Percentiles rank a stretch among this genome's conserved stretches.
Evolutionary conservation across 2,888 invertebrate genomes (phyloP).

Genomic region (Amphipyra berbera): DNA sequence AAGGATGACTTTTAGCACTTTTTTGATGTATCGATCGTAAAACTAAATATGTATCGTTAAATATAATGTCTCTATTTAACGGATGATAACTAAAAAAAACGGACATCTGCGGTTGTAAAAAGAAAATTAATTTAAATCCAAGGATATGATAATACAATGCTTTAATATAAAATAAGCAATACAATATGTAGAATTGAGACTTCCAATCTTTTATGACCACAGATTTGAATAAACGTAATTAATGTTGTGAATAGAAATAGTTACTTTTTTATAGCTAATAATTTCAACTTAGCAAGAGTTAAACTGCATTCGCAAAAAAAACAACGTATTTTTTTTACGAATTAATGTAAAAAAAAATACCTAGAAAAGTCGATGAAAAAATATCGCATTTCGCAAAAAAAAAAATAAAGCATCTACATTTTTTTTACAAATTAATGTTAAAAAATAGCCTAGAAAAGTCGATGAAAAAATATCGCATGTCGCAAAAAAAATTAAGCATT

Average conservation of each 20-base stretch:
- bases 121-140: slow-evolving; percentile 53
- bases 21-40: slow-evolving; percentile 82
- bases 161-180: slow-evolving; percentile 2
- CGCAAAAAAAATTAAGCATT: too few relatives aligned
- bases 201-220: slow-evolving; percentile 11
- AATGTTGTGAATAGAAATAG: slow-evolving; percentile 8
- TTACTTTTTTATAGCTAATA: not conserved
- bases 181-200: slow-evolving; percentile 9
- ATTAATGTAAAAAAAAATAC: too few relatives aligned
- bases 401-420: too few relatives aligned
- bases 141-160: slow-evolving; percentile 17
- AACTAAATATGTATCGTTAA: slow-evolving; percentile 73
- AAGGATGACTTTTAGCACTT: slow-evolving; percentile 83
- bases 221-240: slow-evolving; percentile 24
- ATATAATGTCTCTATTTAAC: slow-evolving; percentile 72
- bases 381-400: too few relatives aligned
- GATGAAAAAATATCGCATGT: too few relatives aligned
- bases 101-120: slow-evolving; percentile 77
- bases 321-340: too few relatives aligned
- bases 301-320: too few relatives aligned
- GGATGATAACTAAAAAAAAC: slow-evolving; percentile 46
- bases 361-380: too few relatives aligned
- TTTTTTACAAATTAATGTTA: too few relatives aligned
- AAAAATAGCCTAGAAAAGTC: too few relatives aligned
- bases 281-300: not conserved